Evolutionary conservation across 2,113 vertebrate genomes (phyloP), one percentile per base, ranked within the genome.

Genomic region (Bujurquina vittata): DNA sequence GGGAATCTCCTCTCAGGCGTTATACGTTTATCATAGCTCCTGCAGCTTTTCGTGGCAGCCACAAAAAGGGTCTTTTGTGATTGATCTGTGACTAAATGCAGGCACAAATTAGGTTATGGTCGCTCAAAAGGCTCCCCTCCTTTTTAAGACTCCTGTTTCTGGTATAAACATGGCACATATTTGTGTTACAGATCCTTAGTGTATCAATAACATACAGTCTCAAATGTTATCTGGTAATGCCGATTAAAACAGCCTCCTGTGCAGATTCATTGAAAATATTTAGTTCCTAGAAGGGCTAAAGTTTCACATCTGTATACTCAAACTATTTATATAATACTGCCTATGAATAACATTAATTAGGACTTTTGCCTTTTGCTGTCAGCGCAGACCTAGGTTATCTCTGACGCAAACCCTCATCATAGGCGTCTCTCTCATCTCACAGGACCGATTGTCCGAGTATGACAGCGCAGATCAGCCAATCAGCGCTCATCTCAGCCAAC

Each of bases 371-470:
- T 77, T 88, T 82, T 22, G 84, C 89, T 91, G 87, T 91, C 87
- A 91, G 77, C 80, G 49, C 90, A 93, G 92, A 91, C 90, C 89
- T 92, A 89, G 89, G 88, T 91, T 94, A 89, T 89, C 91, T 91
- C 87, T 96, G 95, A 96, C 95, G 95, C 92, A 93, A 91, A 76
- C 78, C 69, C 75, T 78, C 89, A 76, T 91, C 90, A 92, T 29
- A 91, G 83, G 85, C 92, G 91, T 91, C 86, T 91, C 90, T 91
- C 92, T 88, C 75, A 17, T 90, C 87, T 84, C 85, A 88, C 82
- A 77, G 87, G 85, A 89, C 88, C 83, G 62, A 67, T 80, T 80
- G 80, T 87, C 83, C 29, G 20, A 56, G 77, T 90, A 12, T 75
- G 94, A 92, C 81, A 22, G 40, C 1, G 2, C 15, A 0, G 0